Base-by-base conservation (phyloP, 1,140 invertebrate genomes). In the Megathymus violae region DNA sequence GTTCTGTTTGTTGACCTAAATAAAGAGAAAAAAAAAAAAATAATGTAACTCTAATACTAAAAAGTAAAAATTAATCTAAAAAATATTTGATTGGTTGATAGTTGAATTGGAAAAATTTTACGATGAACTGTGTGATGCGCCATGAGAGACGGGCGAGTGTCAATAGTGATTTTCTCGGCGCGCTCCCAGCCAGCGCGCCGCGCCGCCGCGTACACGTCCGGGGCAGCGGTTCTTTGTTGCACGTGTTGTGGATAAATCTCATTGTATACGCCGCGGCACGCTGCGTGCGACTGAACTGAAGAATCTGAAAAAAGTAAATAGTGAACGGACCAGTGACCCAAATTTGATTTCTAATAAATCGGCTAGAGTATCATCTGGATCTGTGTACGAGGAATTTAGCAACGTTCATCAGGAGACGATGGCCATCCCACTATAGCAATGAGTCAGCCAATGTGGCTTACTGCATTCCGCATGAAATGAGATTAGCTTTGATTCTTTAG, bases 341-440 rank as follows among this genome's bases (percentile, higher is more conserved):
- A 14, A 31, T 62, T 62, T 62, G 15, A 46, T 44, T 50, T 64
- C 62, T 7, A 43, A 43, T 15, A 56, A 22, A 31, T 16, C 14
- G n/a, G 11, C 3, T 13, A 4, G 6, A 38, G 19, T 17, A 17
- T 22, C 19, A 22, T 38, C 9, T 4, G 19, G 9, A 14, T 3
- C 43, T 16, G 22, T 17, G 38, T 31, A 36, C 40, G 31, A 19
- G 16, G n/a, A 44, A 11, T 58, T 19, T 51, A 64, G 9, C 36
- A 22, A 40, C 13, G 17, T 6, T 60, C 54, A 1, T 40, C 58
- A 16, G 52, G 14, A 19, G 60, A 60, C 3, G 3, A 0, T 1
- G 65, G 65, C 60, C 65, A 0, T 52, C 7, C 65, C 65, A 62
- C 65, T 60, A 67, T 10, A 59, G 10, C n/a, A 2, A 25, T n/a